These are phyloP conservation scores for Odobenus rosmarus DNA, from an alignment of 2,113 vertebrate species.

Conservation along the genomic window DNA sequence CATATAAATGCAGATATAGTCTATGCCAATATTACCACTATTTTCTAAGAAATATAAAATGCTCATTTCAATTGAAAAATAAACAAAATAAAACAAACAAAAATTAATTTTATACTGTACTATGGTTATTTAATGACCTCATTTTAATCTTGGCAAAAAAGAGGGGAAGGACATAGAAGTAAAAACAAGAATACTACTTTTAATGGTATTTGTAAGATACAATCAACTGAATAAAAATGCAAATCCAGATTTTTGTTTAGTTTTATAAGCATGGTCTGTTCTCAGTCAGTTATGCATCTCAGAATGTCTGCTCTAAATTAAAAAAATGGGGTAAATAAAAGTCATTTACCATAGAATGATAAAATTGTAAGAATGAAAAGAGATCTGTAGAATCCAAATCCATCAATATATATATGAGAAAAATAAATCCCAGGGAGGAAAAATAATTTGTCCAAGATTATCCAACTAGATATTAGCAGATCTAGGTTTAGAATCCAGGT, in stretches of 20 bases:
- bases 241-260: not conserved
- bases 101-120: not conserved
- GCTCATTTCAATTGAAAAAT: not conserved
- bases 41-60: not conserved
- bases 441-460: not conserved
- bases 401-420: not conserved
- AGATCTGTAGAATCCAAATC: not conserved
- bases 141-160: not conserved
- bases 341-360: not conserved
- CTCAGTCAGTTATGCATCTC: not conserved
- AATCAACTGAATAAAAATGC: not conserved
- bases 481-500: not conserved
- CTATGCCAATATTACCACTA: not conserved
- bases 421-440: not conserved
- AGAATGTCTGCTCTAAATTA: not conserved
- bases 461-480: not conserved
- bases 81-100: not conserved
- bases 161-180: fast-evolving
- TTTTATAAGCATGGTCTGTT: not conserved
- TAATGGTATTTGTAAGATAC: not conserved
- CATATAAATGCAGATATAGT: not conserved
- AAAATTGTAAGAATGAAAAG: not conserved
- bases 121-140: not conserved
- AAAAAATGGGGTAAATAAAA: not conserved
- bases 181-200: not conserved